Evolutionary conservation across 1,140 invertebrate species (phyloP), one percentile per base, ranked within the genome.

Genomic region (Pseudachorutes palmiensis): DNA sequence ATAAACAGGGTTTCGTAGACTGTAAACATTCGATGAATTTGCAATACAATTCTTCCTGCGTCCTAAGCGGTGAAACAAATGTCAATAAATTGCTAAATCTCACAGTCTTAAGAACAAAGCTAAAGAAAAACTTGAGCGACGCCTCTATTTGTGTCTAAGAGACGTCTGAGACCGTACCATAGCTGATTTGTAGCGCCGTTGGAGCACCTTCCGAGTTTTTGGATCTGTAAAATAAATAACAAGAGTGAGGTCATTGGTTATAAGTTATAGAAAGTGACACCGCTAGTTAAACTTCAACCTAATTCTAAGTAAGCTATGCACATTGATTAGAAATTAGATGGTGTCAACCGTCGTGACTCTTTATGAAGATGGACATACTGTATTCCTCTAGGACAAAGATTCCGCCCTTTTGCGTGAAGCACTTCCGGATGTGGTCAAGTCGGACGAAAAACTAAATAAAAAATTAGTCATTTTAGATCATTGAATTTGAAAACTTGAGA

Each of bases 361-460:
- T 68, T 64, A 70, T 66, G 69, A 69, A 41, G 69, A 55, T 55
- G 9, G 14, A 68, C 63, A 93, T 86, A 97, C 93, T 96, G 81
- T 88, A 97, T 87, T 97, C 96, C 85, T 99, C 97, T 79, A 99
- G 85, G 78, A 99, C 89, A 85, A 99, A 99, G 79, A 98, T 92
- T 78, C 92, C 94, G 79, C 95, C 95, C 82, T 96, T 97, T 81
- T 94, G 92, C 66, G 94, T 97, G 83, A 97, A 98, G 84, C 96
- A 99, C 83, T 99, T 99, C 80, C 94, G 87, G 82, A 99, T 98
- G 82, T 97, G 94, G 83, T 94, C 91, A 82, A 99, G 86, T 79
- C 94, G 90, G 81, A 99, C 94, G 84, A 99, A 99, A 83, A 97
- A 98, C 96, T 98, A 66, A 55, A 55, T 55, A 55, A 26, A 55